These are phyloP conservation scores for Sinhomidia bicolor DNA, from an alignment of 2,888 invertebrate genomes.

Conservation along the genomic window DNA sequence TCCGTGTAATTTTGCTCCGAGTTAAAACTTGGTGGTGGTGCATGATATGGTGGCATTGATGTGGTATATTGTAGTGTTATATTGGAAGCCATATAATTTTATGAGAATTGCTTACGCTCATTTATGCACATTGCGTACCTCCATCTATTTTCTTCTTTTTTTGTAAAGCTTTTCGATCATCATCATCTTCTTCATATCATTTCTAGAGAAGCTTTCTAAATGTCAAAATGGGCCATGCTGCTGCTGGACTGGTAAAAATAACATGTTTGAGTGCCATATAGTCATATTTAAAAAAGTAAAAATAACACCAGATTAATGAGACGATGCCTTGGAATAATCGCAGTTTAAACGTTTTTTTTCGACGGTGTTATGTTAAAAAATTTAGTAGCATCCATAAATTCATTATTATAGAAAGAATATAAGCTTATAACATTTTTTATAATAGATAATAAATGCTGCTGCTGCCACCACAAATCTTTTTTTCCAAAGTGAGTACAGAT, in stretches of 20 bases:
- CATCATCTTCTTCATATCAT: not conserved
- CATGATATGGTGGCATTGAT: too few relatives aligned
- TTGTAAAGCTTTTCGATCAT: too few relatives aligned
- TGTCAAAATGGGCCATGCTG: not conserved
- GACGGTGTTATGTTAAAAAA: not conserved
- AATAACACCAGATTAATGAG: not conserved
- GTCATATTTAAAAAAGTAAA: not conserved
- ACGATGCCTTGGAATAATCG: not conserved
- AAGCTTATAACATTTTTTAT: not conserved
- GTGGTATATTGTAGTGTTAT: too few relatives aligned
- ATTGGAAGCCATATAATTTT: too few relatives aligned
- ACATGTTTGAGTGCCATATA: not conserved
- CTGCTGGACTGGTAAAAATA: not conserved
- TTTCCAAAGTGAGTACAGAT: slow-evolving; percentile 35
- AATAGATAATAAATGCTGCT: slow-evolving; percentile 9
- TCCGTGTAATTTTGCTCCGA: too few relatives aligned
- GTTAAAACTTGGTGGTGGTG: too few relatives aligned
- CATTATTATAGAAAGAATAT: not conserved
- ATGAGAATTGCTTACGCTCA: not conserved
- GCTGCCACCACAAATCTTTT: slow-evolving; percentile 17
- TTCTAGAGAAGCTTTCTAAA: not conserved
- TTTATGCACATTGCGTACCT: not conserved
- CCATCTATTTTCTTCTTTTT: too few relatives aligned
- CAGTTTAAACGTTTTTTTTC: not conserved
- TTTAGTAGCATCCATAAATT: not conserved